Evolutionary conservation across 2,113 vertebrate species (phyloP).

Genomic region (Aspidoscelis tigris): DNA sequence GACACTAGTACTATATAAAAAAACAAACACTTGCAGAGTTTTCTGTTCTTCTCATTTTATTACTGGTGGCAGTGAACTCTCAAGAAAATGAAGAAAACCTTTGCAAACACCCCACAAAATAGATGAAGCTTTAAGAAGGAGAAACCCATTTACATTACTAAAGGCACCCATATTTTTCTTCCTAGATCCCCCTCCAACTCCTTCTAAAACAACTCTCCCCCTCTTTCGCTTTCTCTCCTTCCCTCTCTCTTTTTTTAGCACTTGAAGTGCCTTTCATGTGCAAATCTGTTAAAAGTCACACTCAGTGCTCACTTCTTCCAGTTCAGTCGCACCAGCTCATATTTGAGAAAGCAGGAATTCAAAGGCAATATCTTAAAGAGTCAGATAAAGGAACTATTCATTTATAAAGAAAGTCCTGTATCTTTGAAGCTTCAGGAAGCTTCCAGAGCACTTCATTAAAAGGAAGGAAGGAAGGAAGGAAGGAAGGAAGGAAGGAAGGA

Average conservation of each 20-base stretch:
- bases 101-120: not conserved
- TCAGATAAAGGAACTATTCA: conserved; percentile 23
- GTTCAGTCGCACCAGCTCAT: conserved; percentile 33
- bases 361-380: conserved; percentile 39
- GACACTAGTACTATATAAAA: no score
- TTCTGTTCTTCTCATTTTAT: not conserved
- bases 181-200: not conserved
- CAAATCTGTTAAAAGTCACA: conserved; percentile 35
- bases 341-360: conserved; percentile 36
- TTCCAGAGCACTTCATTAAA: conserved; percentile 20
- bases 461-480: no score
- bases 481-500: no score
- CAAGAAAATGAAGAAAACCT: not conserved
- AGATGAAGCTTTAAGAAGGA: not conserved
- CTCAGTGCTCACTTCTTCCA: not conserved
- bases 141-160: conserved; percentile 47
- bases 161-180: conserved; percentile 23
- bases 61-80: not conserved
- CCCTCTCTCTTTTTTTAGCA: conserved; percentile 16
- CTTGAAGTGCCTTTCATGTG: conserved; percentile 43
- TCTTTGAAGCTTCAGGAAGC: conserved; percentile 28
- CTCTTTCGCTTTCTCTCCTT: not conserved
- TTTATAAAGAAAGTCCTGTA: conserved; percentile 14
- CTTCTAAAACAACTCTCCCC: conserved; percentile 9
- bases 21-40: no score